Conservation (phyloP, 2,797 vertebrate genomes). For the Enoplosus armatus region DNA sequence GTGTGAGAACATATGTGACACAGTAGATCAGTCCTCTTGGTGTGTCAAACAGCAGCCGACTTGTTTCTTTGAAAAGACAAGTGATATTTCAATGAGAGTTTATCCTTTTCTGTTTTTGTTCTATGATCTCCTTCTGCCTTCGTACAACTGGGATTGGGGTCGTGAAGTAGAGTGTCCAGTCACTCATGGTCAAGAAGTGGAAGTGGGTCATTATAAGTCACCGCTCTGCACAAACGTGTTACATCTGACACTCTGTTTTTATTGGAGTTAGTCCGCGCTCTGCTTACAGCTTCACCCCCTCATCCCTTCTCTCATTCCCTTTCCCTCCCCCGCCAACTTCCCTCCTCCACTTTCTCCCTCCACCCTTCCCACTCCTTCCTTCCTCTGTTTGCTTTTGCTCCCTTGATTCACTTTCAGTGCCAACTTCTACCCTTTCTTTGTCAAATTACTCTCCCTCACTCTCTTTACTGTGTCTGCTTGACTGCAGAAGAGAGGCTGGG, state of each 20-base stretch:
- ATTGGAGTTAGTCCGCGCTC: constrained; percentile 65
- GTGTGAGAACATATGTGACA: not conserved
- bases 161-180: constrained; percentile 45
- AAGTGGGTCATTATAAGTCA: constrained; percentile 55
- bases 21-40: constrained; percentile 20
- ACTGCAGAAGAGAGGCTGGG: constrained; percentile 54
- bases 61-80: constrained; percentile 8
- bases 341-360: constrained; percentile 73
- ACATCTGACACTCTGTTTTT: constrained; percentile 80
- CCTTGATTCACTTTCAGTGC: constrained; percentile 80
- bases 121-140: constrained; percentile 20
- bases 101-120: constrained; percentile 31
- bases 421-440: constrained; percentile 78
- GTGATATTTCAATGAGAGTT: constrained; percentile 25
- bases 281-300: constrained; percentile 63
- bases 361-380: constrained; percentile 82
- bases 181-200: constrained; percentile 53
- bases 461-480: constrained; percentile 62
- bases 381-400: constrained; percentile 84
- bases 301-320: constrained; percentile 52
- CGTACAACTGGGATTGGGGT: constrained; percentile 19
- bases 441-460: constrained; percentile 67
- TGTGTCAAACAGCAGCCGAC: not conserved
- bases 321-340: constrained; percentile 65
- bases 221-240: constrained; percentile 58